Evolutionary conservation across 2,888 invertebrate species (phyloP).

Genomic region (Ditula angustiorana): DNA sequence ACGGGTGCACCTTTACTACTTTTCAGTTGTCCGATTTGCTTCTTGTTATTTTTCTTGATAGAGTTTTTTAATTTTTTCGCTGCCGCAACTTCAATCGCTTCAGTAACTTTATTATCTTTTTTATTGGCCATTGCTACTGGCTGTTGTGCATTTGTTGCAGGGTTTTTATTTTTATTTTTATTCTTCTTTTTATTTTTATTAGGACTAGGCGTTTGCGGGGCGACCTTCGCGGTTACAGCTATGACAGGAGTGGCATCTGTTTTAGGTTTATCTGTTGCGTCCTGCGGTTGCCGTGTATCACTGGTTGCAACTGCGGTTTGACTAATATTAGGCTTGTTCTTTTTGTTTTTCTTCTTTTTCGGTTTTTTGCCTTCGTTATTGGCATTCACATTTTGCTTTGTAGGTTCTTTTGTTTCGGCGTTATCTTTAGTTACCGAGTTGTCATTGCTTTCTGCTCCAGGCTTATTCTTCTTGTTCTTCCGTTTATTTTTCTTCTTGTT

Average conservation of each 20-base stretch:
- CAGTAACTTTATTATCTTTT: slow-evolving; percentile 53
- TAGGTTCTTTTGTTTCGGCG: slow-evolving; percentile 33
- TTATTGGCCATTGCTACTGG: slow-evolving; percentile 35
- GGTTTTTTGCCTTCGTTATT: slow-evolving; percentile 16
- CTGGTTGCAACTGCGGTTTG: slow-evolving; percentile 6
- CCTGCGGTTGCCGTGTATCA: slow-evolving; percentile 19
- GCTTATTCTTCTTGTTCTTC: slow-evolving; percentile 40
- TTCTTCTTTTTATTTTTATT: slow-evolving; percentile 57
- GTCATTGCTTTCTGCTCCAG: slow-evolving; percentile 14
- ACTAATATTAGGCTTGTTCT: slow-evolving; percentile 29
- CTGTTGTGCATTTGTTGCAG: slow-evolving; percentile 21
- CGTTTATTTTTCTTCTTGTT: slow-evolving; percentile 53
- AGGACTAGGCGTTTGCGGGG: slow-evolving; percentile 41
- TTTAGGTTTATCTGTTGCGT: slow-evolving; percentile 5
- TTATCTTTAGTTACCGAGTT: slow-evolving; percentile 33
- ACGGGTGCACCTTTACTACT: slow-evolving; percentile 51
- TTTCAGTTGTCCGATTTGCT: slow-evolving; percentile 69
- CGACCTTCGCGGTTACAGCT: neutral
- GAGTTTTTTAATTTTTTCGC: slow-evolving; percentile 71
- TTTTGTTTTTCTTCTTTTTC: slow-evolving; percentile 27
- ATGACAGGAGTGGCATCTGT: slow-evolving; percentile 15
- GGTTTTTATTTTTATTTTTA: slow-evolving; percentile 46
- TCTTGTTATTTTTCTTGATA: slow-evolving; percentile 65
- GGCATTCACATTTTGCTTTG: slow-evolving; percentile 29
- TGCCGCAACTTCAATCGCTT: slow-evolving; percentile 58